Conservation (phyloP, 2,797 vertebrate species). For the Coracias cyanogaster region DNA sequence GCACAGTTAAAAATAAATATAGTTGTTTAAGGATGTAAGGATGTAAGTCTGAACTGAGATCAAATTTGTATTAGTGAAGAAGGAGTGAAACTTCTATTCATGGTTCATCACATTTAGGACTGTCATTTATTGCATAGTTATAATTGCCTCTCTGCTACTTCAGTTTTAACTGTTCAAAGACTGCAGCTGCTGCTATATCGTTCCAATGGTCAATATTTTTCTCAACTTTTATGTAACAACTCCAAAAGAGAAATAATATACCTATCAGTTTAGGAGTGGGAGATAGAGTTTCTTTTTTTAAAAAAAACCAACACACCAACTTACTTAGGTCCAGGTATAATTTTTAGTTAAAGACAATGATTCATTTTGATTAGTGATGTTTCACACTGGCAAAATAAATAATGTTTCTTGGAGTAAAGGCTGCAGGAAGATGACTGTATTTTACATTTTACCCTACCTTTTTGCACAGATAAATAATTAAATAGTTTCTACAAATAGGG, state of each 20-base stretch:
- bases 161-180: neutral
- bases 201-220: neutral
- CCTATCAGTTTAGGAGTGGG: neutral
- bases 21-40: neutral
- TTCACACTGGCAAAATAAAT: neutral
- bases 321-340: neutral
- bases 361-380: neutral
- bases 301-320: neutral
- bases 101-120: neutral
- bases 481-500: neutral
- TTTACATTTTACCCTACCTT: neutral
- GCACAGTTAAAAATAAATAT: neutral
- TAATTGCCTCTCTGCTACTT: neutral
- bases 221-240: neutral
- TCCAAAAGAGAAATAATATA: neutral
- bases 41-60: neutral
- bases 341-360: neutral
- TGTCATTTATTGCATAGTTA: neutral
- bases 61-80: neutral
- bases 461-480: conserved; percentile 28
- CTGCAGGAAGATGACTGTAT: neutral
- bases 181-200: neutral
- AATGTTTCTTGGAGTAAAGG: neutral
- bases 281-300: neutral
- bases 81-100: neutral